Base-by-base conservation (phyloP, 2,888 invertebrate species). In the Aspidiotus rigidus region DNA sequence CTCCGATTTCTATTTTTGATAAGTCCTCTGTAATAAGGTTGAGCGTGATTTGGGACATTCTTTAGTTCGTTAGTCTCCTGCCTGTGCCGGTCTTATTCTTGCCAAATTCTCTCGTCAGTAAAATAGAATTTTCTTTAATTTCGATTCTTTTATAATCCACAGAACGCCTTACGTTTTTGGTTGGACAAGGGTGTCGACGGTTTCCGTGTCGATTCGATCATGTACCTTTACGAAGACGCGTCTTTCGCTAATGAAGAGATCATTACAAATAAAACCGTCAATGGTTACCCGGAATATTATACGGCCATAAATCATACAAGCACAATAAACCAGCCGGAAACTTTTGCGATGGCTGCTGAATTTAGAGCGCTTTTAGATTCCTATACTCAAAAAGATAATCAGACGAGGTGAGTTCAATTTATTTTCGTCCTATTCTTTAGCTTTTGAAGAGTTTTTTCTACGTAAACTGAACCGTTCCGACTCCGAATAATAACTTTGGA, bases 161-260 rank as follows among this genome's bases (percentile, higher is more conserved):
- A 28, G 28, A 81, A 84, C 6, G 85, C 86, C n/a, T 77, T 90
- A 73, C 77, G 77, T 71, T 88, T 86, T 77, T 92, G 91, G 90
- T 76, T 91, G 42, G 81, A 85, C 41, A 83, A 83, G 71, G 90
- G 90, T 0, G 85, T 86, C 0, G 87, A 88, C 73, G 91, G 91
- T 0, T 88, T 90, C 76, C 83, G 89, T 62, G 79, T 90, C 1
- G 85, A 85, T 74, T 80, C 83, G 1, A 75, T 73, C 8, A 57
- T 44, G 55, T 75, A 64, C 60, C 63, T 75, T n/a, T 62, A 74
- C 10, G 75, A 75, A 66, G 74, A 75, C 63, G 39, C 10, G 5
- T 73, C 53, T 39, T 81, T 82, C 64, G 80, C 77, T 0, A 82
- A 87, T 76, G 87, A 86, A 75, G 85, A 84, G 41, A 16, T 64